Percentiles rank a stretch among this genome's conserved stretches.
These are phyloP conservation scores for Paragorgia papillata DNA, from an alignment of 92 coral and sea anemone species.

Conservation along the genomic window DNA sequence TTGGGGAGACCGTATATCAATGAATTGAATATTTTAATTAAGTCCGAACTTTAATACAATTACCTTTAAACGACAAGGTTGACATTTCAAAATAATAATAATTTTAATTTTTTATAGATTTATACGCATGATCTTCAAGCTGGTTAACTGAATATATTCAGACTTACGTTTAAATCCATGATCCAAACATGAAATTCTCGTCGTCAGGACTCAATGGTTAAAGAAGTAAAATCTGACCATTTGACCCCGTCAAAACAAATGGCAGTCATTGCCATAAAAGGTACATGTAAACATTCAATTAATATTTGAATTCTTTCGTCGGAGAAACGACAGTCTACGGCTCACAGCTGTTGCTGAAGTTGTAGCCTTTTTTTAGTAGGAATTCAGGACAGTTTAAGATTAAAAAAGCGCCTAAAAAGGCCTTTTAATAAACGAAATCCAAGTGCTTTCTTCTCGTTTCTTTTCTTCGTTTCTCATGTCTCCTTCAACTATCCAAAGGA, in stretches of 20 bases:
- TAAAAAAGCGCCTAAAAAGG: no score
- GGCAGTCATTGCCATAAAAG: no score
- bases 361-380: background rate
- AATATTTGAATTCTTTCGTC: no score
- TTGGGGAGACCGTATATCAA: background rate
- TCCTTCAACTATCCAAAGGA: background rate
- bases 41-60: background rate
- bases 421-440: background rate
- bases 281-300: no score
- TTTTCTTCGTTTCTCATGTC: background rate
- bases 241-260: background rate
- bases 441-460: background rate
- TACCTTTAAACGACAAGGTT: no score
- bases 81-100: no score
- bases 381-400: background rate
- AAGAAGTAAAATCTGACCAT: background rate
- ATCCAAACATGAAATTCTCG: background rate
- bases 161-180: slow-evolving; percentile 36
- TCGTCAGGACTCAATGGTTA: background rate
- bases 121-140: no score
- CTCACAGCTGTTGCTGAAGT: no score
- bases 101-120: no score
- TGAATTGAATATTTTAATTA: background rate
- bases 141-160: no score
- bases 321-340: no score